Conservation (phyloP, 2,797 vertebrate species). For the Tinamus major region DNA sequence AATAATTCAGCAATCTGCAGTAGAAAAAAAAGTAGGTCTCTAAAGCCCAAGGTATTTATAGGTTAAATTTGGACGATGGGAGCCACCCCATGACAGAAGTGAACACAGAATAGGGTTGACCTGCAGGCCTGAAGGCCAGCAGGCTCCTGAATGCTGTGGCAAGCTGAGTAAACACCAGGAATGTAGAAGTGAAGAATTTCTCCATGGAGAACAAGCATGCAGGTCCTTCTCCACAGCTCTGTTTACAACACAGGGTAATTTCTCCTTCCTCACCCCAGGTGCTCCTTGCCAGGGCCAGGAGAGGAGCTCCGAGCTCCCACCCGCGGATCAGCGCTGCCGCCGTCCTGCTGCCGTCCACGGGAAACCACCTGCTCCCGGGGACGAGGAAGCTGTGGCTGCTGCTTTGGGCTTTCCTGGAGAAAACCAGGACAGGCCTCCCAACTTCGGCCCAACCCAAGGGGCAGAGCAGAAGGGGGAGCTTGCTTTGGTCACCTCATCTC, state of each 20-base stretch:
- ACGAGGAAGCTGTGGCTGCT: neutral
- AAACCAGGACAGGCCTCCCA: neutral
- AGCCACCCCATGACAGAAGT: rapidly evolving
- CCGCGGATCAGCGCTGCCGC: neutral
- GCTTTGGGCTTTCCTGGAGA: neutral
- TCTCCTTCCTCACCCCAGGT: neutral
- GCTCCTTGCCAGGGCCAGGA: neutral
- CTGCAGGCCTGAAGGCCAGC: neutral
- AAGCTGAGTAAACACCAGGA: neutral
- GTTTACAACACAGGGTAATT: neutral
- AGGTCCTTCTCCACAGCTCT: neutral
- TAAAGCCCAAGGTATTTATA: neutral
- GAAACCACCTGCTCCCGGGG: neutral
- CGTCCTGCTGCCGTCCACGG: neutral
- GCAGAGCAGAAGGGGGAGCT: neutral
- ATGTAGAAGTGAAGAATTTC: neutral
- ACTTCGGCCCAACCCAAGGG: neutral
- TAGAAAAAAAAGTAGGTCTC: neutral
- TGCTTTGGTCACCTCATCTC: neutral
- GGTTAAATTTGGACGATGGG: neutral
- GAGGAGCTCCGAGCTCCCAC: neutral
- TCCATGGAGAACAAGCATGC: neutral
- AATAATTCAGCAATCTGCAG: neutral
- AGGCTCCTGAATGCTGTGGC: neutral
- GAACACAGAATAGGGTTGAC: neutral